Evolutionary conservation across 2,888 invertebrate species (phyloP).

Genomic region (Drosophila subsilvestris): DNA sequence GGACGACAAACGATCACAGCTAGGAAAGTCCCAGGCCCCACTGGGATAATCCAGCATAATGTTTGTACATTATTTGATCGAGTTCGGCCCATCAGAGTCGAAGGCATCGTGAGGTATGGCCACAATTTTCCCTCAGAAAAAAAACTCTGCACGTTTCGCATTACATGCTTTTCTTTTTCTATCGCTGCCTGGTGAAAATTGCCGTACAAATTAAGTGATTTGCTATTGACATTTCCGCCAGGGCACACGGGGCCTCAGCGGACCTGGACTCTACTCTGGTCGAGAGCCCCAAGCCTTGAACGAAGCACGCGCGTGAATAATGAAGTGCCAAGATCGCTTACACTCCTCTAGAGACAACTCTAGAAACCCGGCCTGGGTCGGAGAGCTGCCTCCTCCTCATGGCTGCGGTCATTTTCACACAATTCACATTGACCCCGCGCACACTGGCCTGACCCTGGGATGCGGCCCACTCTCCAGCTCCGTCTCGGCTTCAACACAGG

Average conservation of each 20-base stretch:
- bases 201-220: conserved; percentile 80
- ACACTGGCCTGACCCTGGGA: conserved; percentile 71
- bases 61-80: conserved; percentile 72
- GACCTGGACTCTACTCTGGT: background rate
- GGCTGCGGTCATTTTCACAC: conserved; percentile 71
- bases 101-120: conserved; percentile 57
- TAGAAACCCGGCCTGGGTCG: conserved; percentile 2
- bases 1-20: conserved; percentile 34
- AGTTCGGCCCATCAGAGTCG: conserved; percentile 8
- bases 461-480: conserved; percentile 35
- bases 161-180: conserved; percentile 48
- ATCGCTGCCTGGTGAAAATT: conserved; percentile 65
- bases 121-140: conserved; percentile 55
- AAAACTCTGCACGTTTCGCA: conserved; percentile 43
- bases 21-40: conserved; percentile 17
- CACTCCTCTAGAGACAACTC: conserved; percentile 30
- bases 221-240: conserved; percentile 79
- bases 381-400: conserved; percentile 14
- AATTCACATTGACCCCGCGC: conserved; percentile 75
- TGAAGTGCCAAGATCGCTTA: conserved; percentile 81
- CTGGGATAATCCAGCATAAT: conserved; percentile 58
- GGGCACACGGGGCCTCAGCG: background rate
- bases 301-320: conserved; percentile 77
- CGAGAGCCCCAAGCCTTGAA: conserved; percentile 61
- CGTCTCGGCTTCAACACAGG: conserved; percentile 18